Evolutionary conservation across 2,797 vertebrate species (phyloP), one percentile per base, ranked within the genome.

Genomic region (Microcaecilia unicolor): DNA sequence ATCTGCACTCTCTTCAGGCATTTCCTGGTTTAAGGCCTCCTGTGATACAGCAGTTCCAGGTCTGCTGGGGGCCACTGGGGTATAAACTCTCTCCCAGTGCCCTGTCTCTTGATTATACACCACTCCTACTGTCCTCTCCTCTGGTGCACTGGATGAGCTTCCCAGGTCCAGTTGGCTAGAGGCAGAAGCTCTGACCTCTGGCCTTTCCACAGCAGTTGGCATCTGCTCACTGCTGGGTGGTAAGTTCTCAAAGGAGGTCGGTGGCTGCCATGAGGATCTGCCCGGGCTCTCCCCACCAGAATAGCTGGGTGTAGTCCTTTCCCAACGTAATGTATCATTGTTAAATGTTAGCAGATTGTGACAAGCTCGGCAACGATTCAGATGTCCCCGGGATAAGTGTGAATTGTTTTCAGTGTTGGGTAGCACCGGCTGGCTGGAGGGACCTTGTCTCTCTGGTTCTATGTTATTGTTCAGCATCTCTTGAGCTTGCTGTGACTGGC

Each of bases 311-410:
- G 76, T 83, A 42, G 89, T 93, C 69, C 93, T 88, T 62, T 99
- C 96, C 96, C 95, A 99, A 55, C 96, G 92, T 61, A 97, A 85
- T 4, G 95, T 97, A 72, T 98, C 95, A 3, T 92, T 95, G 78
- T 97, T 99, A 64, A 97, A 99, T 44, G 93, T 98, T 53, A 99
- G 86, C 62, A 99, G 87, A 74, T 99, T 99, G 82, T 98, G 95
- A 76, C 96, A 99, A 27, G 96, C 95, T 7, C 95, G 84, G 78
- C 96, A 99, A 64, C 92, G 91, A 67, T 97, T 97, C 52, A 96
- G 83, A 44, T 97, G 94, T 33, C 91, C 92, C 11, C 89, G 81
- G 31, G 90, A 81, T 45, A 87, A 67, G 66, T 25, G 82, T 37
- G 74, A 83, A 28, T 67, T 83, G 76, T 83, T 85, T 61, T 93